Conservation (phyloP, 2,113 vertebrate species). For the Ranitomeya imitator region DNA sequence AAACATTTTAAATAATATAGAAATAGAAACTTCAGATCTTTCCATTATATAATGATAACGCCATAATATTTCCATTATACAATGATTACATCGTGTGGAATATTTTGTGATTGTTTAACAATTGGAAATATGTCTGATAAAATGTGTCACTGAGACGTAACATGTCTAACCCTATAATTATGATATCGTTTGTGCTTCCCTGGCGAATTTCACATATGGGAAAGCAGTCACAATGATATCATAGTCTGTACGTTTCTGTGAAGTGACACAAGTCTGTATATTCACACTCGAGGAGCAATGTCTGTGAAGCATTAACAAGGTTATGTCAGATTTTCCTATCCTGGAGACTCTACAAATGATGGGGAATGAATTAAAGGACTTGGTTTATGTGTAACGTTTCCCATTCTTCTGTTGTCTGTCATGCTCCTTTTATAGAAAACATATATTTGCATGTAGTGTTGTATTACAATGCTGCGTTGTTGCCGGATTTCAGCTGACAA, state of each 20-base stretch:
- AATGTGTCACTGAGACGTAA: not conserved
- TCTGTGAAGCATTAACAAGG: not conserved
- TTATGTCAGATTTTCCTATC: conserved; percentile 7
- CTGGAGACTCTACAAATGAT: not conserved
- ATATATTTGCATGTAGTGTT: not conserved
- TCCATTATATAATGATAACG: too few relatives aligned
- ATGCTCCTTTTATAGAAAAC: not conserved
- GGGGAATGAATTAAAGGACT: not conserved
- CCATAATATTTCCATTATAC: too few relatives aligned
- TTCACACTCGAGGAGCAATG: not conserved
- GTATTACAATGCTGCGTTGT: not conserved
- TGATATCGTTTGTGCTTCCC: not conserved
- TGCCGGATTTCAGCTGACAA: not conserved
- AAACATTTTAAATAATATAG: too few relatives aligned
- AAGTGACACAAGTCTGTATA: conserved; percentile 8
- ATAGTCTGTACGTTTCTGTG: not conserved
- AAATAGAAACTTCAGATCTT: too few relatives aligned
- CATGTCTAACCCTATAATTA: not conserved
- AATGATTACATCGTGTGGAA: too few relatives aligned
- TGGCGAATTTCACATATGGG: not conserved
- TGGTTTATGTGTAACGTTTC: not conserved
- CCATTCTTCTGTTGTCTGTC: not conserved
- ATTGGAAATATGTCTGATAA: not conserved
- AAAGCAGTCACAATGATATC: not conserved
- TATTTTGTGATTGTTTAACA: not conserved